phyloP scores from a whole-genome alignment of 2,113 vertebrate genomes.

The Oxygymnocypris stewartii region DNA sequence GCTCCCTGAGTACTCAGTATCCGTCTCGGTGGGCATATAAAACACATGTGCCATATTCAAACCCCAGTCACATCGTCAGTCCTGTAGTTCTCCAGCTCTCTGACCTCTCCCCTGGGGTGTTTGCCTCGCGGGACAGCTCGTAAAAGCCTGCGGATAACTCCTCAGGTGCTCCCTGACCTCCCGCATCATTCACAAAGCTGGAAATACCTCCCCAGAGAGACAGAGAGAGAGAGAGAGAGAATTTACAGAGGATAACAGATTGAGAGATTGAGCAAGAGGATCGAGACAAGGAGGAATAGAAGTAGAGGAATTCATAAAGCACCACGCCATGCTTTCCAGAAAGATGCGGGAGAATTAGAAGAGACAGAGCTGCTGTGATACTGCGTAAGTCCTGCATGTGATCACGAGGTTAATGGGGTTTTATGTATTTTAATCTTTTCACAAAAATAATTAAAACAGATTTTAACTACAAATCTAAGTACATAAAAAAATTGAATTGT shows the following conservation, averaged over 20 bases:
- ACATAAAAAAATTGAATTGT: too few species aligned
- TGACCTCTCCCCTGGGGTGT: conserved; percentile 33
- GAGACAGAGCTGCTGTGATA: neutral
- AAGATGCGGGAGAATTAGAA: neutral
- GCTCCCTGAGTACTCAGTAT: neutral
- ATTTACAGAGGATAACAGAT: neutral
- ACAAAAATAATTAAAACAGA: neutral
- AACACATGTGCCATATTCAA: neutral
- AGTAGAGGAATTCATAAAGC: neutral
- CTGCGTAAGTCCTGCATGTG: neutral
- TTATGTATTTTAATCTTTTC: neutral
- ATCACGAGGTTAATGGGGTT: neutral
- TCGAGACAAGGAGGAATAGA: neutral
- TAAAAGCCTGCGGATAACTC: conserved; percentile 37
- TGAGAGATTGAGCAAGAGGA: neutral
- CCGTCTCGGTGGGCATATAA: neutral
- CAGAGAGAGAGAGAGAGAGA: neutral
- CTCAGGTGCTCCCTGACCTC: conserved; percentile 38
- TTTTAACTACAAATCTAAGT: neutral
- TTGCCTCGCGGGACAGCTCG: neutral
- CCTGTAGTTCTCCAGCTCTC: neutral
- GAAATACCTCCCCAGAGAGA: conserved; percentile 3
- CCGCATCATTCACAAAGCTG: neutral
- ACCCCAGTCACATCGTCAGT: conserved; percentile 1
- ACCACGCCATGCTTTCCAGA: neutral